Conservation (phyloP, 2,888 invertebrate genomes). For the Drosophila borborema region DNA sequence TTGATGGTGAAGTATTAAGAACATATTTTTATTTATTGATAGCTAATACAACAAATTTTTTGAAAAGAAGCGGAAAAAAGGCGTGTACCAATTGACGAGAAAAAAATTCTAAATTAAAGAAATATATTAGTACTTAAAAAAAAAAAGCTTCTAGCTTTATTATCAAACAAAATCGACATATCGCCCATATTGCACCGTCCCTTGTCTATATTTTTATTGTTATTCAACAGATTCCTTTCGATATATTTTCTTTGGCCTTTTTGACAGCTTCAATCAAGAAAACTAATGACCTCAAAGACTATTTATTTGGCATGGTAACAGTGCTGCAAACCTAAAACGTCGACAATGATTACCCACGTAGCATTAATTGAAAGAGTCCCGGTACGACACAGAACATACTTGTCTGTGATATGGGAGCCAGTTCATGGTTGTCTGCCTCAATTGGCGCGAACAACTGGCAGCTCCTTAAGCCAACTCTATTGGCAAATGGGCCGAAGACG, state of each 20-base stretch:
- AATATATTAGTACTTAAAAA: too few relatives aligned
- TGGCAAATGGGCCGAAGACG: conserved; percentile 66
- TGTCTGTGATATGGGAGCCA: conserved; percentile 53
- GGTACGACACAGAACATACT: background rate
- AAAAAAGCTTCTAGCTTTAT: too few relatives aligned
- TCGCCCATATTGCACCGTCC: too few relatives aligned
- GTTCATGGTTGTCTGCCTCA: conserved; percentile 69
- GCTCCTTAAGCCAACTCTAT: conserved; percentile 68
- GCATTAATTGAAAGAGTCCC: background rate
- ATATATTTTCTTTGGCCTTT: background rate
- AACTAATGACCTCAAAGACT: background rate
- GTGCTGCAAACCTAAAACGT: background rate
- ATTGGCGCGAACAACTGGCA: conserved; percentile 59
- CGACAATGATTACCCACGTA: background rate
- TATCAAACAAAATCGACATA: too few relatives aligned
- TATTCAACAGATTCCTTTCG: too few relatives aligned
- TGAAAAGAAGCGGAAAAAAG: too few relatives aligned
- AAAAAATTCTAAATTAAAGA: too few relatives aligned
- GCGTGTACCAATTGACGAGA: too few relatives aligned
- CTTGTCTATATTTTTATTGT: too few relatives aligned
- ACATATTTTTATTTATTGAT: too few relatives aligned
- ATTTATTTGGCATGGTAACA: background rate
- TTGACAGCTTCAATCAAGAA: background rate
- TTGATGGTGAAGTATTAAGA: too few relatives aligned
- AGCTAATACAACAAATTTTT: too few relatives aligned